Evolutionary conservation across 2,888 invertebrate genomes (phyloP).

Genomic region (Lithodes maja): DNA sequence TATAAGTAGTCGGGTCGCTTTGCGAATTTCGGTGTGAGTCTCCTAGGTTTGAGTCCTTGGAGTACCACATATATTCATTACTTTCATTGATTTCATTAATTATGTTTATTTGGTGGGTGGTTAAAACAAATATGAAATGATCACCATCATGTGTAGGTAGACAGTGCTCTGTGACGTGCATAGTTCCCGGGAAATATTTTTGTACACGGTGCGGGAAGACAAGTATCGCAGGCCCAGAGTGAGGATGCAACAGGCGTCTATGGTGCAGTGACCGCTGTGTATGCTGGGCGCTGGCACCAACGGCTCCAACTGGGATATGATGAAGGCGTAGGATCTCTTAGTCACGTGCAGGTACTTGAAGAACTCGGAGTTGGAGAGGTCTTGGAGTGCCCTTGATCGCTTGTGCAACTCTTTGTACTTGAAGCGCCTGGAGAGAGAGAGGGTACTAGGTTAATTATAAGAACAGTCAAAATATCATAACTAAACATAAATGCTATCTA

Average conservation of each 20-base stretch:
- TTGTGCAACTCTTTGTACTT: too few species aligned
- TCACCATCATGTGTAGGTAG: not conserved
- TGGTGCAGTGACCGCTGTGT: not conserved
- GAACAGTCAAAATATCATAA: too few species aligned
- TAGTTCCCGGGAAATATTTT: not conserved
- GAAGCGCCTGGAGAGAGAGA: too few species aligned
- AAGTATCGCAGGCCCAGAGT: constrained; percentile 1
- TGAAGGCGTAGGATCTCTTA: not conserved
- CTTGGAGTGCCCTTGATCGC: too few species aligned
- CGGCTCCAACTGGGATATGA: not conserved
- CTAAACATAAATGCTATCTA: too few species aligned
- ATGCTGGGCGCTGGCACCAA: not conserved
- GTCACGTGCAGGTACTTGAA: not conserved
- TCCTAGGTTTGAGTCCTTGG: too few species aligned
- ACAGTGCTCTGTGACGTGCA: not conserved
- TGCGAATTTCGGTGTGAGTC: too few species aligned
- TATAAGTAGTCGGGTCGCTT: too few species aligned
- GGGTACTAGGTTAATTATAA: too few species aligned
- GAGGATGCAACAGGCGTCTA: not conserved
- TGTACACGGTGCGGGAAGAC: not conserved
- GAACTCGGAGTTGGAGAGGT: not conserved
- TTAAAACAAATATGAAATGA: not conserved
- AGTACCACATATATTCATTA: too few species aligned
- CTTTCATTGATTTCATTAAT: too few species aligned
- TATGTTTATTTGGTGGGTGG: not conserved